Percentiles rank a stretch among this genome's conserved stretches.
phyloP scores from a whole-genome alignment of 1,140 invertebrate species.

The Proctacanthus coquilletti region DNA sequence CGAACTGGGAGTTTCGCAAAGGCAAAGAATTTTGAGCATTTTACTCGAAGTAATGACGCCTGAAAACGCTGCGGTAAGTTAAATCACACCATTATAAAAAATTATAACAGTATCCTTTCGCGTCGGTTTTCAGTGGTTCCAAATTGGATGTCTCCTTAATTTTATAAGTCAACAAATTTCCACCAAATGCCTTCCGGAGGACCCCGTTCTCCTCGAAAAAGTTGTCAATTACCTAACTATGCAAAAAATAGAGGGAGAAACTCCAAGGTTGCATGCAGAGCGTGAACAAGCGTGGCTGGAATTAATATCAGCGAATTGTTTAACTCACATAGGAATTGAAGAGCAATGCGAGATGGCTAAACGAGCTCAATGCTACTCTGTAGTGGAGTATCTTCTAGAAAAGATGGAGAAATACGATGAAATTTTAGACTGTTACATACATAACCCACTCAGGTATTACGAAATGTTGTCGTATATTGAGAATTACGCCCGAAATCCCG shows the following conservation, averaged over 20 bases:
- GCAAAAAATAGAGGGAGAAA: slow-evolving; percentile 27
- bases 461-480: slow-evolving; percentile 62
- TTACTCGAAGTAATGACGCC: slow-evolving; percentile 60
- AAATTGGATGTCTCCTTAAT: slow-evolving; percentile 34
- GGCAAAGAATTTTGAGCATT: slow-evolving; percentile 68
- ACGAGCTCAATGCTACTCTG: slow-evolving; percentile 30
- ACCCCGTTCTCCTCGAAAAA: slow-evolving; percentile 27
- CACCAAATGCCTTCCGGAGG: slow-evolving; percentile 29
- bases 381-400: slow-evolving; percentile 34
- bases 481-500: slow-evolving; percentile 41
- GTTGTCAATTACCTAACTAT: slow-evolving; percentile 31
- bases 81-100: slow-evolving; percentile 9
- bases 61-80: slow-evolving; percentile 46
- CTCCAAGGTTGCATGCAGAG: slow-evolving; percentile 40
- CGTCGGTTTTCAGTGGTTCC: slow-evolving; percentile 28
- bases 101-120: slow-evolving; percentile 1
- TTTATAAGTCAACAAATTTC: slow-evolving; percentile 34
- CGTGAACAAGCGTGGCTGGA: slow-evolving; percentile 67
- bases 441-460: slow-evolving; percentile 41
- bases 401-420: slow-evolving; percentile 27
- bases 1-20: slow-evolving; percentile 53
- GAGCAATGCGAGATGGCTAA: slow-evolving; percentile 29
- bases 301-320: slow-evolving; percentile 51
- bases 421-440: slow-evolving; percentile 33
- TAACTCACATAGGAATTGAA: slow-evolving; percentile 37